Base-by-base conservation (phyloP, 1,140 invertebrate species). In the Drosophila asahinai region DNA sequence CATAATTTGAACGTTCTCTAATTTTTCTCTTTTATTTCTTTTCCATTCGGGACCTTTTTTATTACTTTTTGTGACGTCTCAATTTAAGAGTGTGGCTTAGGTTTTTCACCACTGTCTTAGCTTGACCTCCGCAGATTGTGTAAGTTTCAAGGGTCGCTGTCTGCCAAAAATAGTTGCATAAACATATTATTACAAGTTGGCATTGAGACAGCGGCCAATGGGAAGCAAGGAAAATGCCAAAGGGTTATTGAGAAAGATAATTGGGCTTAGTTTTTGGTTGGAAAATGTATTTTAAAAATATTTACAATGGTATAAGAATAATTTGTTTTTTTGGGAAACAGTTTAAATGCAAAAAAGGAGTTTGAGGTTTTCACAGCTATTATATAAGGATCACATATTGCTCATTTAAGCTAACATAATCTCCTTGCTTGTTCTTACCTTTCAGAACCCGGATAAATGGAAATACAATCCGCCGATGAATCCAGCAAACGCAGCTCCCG, bases 381-480 rank as follows among this genome's bases (percentile, higher is more conserved):
- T 15, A 19, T 19, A 15, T 9, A 22, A 0, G 14, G 19, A 5
- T 12, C 3, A 7, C 36, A 19, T 15, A 12, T 42, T 15, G 5
- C 5, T 15, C 6, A 7, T n/a, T 42, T 42, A 0, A n/a, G 15
- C 27, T 33, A 54, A 51, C 0, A 8, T 4, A 12, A 48, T 17
- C 1, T 12, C 4, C 14, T 17, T 45, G 25, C 58, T 55, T 64
- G 47, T 66, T 81, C 67, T 67, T 76, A 61, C 93, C 51, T 79
- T 80, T 0, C 77, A 95, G 95, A 95, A 94, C 92, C 94, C 95
- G 82, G 95, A 95, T 82, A 95, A 95, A 92, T 95, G 95, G 95
- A 95, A 95, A 84, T 95, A 94, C 84, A 93, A 94, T 89, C 89
- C 91, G n/a, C 91, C 92, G 11, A 92, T 92, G 90, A 92, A 92